Percentiles rank a stretch among this genome's conserved stretches.
phyloP scores from a whole-genome alignment of 2,888 invertebrate species.

The Agonum fuliginosum region DNA sequence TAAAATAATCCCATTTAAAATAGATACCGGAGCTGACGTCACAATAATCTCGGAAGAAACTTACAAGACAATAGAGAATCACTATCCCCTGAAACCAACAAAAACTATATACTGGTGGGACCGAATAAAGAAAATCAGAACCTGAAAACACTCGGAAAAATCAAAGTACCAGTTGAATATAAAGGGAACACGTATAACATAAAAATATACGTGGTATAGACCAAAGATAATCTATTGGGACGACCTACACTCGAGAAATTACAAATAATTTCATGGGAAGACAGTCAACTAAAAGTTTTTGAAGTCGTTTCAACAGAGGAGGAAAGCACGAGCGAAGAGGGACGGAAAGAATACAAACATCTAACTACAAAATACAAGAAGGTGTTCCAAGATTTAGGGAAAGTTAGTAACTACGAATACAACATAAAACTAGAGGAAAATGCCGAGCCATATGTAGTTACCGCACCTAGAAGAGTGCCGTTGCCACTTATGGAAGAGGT shows the following conservation, averaged over 20 bases:
- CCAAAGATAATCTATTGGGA: conserved; percentile 2
- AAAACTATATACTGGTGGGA: not conserved
- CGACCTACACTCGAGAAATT: not conserved
- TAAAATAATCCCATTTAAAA: not conserved
- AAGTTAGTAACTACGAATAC: conserved; percentile 62
- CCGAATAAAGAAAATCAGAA: not conserved
- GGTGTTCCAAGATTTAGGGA: conserved; percentile 62
- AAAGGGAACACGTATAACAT: not conserved
- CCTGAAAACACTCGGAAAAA: not conserved
- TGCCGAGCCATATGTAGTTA: conserved; percentile 63
- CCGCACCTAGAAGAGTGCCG: conserved; percentile 66
- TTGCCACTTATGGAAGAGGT: conserved; percentile 66
- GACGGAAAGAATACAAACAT: not conserved
- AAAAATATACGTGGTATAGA: not conserved
- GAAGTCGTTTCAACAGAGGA: not conserved
- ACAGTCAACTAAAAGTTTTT: not conserved
- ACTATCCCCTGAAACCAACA: not conserved
- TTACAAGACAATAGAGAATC: not conserved
- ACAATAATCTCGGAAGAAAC: not conserved
- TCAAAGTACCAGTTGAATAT: not conserved
- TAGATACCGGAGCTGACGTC: not conserved
- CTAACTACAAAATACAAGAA: not conserved
- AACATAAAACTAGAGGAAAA: too few species aligned
- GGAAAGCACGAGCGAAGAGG: not conserved
- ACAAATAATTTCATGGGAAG: not conserved